phyloP scores from a whole-genome alignment of 2,113 vertebrate species.

The Notothenia rossii region DNA sequence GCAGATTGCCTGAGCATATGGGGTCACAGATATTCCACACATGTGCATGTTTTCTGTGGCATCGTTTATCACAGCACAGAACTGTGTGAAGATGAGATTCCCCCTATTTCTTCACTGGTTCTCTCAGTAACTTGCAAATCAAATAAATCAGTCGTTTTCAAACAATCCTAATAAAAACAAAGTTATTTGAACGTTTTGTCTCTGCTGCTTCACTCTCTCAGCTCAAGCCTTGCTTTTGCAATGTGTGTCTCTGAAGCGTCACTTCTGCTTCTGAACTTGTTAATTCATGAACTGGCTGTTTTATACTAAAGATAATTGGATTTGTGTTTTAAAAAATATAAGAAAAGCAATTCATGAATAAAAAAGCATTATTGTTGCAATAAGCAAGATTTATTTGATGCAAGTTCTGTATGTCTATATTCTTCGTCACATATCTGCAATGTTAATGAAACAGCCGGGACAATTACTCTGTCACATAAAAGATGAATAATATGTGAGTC shows the following conservation, averaged over 20 bases:
- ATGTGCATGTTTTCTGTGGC: background rate
- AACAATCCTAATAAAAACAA: background rate
- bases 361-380: background rate
- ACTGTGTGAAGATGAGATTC: background rate
- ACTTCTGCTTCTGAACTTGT: slow-evolving; percentile 7
- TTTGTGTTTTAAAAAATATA: background rate
- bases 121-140: background rate
- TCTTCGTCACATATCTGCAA: slow-evolving; percentile 28
- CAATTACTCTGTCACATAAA: slow-evolving; percentile 55
- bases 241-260: slow-evolving; percentile 10
- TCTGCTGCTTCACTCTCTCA: slow-evolving; percentile 7
- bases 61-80: background rate
- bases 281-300: slow-evolving; percentile 38
- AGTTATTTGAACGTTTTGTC: background rate
- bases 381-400: slow-evolving; percentile 4
- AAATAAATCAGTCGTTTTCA: slow-evolving; percentile 26
- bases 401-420: slow-evolving; percentile 15
- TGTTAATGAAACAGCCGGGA: slow-evolving; percentile 61
- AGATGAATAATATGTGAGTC: slow-evolving; percentile 54
- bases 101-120: background rate
- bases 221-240: slow-evolving; percentile 14
- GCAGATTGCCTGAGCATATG: too few species aligned
- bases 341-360: background rate
- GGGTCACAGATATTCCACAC: too few species aligned
- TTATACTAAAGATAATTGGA: slow-evolving; percentile 1